phyloP scores from a whole-genome alignment of 1,140 invertebrate genomes.

The Diuraphis noxia region DNA sequence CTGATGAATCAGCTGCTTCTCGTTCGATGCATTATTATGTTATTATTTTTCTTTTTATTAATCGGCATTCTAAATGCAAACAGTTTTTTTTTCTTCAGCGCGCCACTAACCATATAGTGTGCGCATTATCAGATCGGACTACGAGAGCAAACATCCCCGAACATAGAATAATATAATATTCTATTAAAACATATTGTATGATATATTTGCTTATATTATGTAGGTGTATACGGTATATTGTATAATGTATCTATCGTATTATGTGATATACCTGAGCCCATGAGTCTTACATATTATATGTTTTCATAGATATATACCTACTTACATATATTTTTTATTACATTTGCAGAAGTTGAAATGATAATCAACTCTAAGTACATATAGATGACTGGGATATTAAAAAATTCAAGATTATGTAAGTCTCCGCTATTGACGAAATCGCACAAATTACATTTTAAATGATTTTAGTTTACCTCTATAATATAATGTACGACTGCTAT shows the following conservation, averaged over 20 bases:
- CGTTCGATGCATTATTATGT: not conserved
- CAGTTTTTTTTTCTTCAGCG: not conserved
- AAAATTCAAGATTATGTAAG: not conserved
- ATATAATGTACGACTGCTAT: not conserved
- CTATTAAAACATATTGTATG: not conserved
- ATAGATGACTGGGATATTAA: not conserved
- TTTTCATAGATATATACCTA: not conserved
- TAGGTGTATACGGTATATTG: not conserved
- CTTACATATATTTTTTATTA: not conserved
- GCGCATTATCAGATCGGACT: not conserved
- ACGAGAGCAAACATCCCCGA: not conserved
- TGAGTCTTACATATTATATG: not conserved
- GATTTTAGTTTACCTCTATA: not conserved
- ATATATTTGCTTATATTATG: not conserved
- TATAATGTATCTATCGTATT: not conserved
- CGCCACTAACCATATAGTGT: not conserved
- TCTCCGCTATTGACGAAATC: not conserved
- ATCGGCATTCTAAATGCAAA: not conserved
- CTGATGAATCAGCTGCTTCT: conserved; percentile 30
- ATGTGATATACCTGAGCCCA: not conserved
- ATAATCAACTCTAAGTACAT: not conserved
- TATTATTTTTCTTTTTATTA: conserved; percentile 1
- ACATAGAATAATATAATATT: not conserved
- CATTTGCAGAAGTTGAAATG: not conserved
- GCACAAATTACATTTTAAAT: not conserved